A percentile compares a stretch with the other conserved stretches of the same genome.
phyloP scores from a whole-genome alignment of 2,113 vertebrate species.

The Turnix velox region DNA sequence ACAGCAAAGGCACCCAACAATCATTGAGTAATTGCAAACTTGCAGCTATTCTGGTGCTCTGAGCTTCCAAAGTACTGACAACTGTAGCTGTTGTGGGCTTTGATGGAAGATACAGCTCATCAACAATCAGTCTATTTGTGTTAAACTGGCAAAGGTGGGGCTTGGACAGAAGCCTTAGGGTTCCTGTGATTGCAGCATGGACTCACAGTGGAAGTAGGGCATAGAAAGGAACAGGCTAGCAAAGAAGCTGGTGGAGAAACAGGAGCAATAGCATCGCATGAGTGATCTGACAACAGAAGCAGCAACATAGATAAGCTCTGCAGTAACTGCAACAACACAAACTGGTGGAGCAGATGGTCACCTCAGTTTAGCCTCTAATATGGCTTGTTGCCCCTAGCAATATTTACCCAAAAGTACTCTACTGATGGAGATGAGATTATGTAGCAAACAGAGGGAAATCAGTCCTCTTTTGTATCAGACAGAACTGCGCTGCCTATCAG shows the following conservation, averaged over 20 bases:
- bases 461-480: neutral
- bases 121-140: neutral
- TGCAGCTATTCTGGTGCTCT: neutral
- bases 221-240: neutral
- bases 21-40: neutral
- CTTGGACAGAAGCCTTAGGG: neutral
- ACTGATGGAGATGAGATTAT: constrained; percentile 22
- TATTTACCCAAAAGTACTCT: constrained; percentile 39
- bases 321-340: neutral
- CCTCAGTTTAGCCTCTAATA: constrained; percentile 35
- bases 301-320: neutral
- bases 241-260: neutral
- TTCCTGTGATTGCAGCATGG: neutral
- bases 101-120: neutral
- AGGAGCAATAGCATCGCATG: neutral
- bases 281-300: constrained; percentile 9
- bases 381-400: constrained; percentile 29
- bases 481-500: neutral
- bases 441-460: neutral
- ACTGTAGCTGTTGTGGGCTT: neutral
- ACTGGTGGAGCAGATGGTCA: constrained; percentile 55
- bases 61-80: neutral
- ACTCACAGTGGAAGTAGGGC: neutral
- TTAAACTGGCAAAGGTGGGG: neutral
- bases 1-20: neutral